These are phyloP conservation scores for Philopedon plagiatum DNA, from an alignment of 2,888 invertebrate species.

Conservation along the genomic window DNA sequence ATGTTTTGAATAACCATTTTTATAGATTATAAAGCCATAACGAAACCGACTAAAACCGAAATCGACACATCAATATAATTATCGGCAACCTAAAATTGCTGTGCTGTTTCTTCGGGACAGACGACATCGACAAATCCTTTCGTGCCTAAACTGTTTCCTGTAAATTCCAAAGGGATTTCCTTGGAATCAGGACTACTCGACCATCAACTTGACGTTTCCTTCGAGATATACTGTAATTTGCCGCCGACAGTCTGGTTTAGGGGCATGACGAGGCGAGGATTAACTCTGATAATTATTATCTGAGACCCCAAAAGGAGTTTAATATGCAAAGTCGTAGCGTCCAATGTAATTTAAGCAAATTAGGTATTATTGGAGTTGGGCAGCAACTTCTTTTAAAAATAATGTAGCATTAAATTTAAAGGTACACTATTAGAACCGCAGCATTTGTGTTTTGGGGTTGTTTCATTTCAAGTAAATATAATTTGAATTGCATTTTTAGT, in stretches of 20 bases:
- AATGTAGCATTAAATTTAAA: too few species aligned
- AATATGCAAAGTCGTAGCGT: not conserved
- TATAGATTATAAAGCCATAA: too few species aligned
- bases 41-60: too few species aligned
- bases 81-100: not conserved
- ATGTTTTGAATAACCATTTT: too few species aligned
- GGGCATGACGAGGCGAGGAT: constrained; percentile 7
- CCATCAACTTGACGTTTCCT: constrained; percentile 28
- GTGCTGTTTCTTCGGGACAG: not conserved
- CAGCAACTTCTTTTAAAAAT: too few species aligned
- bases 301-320: not conserved
- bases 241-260: constrained; percentile 16
- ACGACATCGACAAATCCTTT: constrained; percentile 11
- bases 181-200: constrained; percentile 21
- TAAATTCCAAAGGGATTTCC: constrained; percentile 23
- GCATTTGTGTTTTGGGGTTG: too few species aligned
- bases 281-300: constrained; percentile 35
- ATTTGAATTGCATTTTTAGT: too few species aligned
- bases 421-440: too few species aligned
- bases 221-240: constrained; percentile 23
- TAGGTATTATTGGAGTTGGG: not conserved
- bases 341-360: not conserved
- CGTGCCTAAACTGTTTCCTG: constrained; percentile 17
- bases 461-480: too few species aligned
- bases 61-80: too few species aligned